These are phyloP conservation scores for Hoplodrina blanda DNA, from an alignment of 2,888 invertebrate species.

Conservation along the genomic window DNA sequence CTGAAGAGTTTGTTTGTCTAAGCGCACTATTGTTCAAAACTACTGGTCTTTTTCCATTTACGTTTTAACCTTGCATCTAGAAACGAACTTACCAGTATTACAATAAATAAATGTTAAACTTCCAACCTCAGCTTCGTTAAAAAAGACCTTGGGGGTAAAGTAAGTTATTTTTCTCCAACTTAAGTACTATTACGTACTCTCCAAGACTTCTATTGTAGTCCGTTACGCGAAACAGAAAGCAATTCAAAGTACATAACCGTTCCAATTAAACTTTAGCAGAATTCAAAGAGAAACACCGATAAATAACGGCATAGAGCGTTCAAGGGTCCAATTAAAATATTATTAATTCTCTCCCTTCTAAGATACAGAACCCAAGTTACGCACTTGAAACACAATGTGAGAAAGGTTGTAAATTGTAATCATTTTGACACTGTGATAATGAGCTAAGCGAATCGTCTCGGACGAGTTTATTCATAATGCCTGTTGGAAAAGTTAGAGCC, in stretches of 20 bases:
- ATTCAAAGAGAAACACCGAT: conserved; percentile 60
- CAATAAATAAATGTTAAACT: conserved; percentile 13
- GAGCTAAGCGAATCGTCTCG: conserved; percentile 5
- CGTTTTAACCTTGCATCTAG: neutral
- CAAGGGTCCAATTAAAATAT: conserved; percentile 61
- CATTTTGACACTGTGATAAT: conserved; percentile 53
- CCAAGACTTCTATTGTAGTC: conserved; percentile 40
- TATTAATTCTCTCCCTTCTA: conserved; percentile 54
- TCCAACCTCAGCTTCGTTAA: conserved; percentile 11
- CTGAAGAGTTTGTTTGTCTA: too few relatives aligned
- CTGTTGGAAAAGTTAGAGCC: neutral
- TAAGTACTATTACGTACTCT: conserved; percentile 18
- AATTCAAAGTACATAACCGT: conserved; percentile 38
- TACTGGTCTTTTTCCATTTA: neutral
- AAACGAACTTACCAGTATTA: conserved; percentile 12
- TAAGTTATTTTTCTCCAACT: conserved; percentile 29
- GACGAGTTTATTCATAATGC: neutral
- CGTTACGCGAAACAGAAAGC: conserved; percentile 30
- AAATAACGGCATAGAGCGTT: conserved; percentile 55
- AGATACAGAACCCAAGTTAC: conserved; percentile 44
- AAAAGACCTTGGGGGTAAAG: neutral
- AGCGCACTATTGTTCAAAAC: too few relatives aligned
- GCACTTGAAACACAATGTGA: conserved; percentile 36
- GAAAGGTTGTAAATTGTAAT: conserved; percentile 45
- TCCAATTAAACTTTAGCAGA: conserved; percentile 62